These are phyloP conservation scores for Macrotus californicus DNA, from an alignment of 2,113 vertebrate species.

Conservation along the genomic window DNA sequence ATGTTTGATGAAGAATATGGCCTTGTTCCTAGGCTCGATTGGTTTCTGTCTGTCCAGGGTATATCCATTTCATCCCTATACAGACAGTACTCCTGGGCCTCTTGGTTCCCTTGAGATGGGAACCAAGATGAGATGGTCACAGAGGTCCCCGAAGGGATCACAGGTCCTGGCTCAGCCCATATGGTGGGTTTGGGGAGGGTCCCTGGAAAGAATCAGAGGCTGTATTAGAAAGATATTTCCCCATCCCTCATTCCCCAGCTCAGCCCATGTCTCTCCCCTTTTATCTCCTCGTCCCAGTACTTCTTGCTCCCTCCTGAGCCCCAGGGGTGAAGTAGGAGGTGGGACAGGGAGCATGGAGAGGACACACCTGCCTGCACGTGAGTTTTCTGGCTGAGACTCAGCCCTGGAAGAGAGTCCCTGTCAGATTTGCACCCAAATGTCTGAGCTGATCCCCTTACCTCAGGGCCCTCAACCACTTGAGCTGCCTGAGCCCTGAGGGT, in stretches of 20 bases:
- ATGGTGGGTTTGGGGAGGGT: not conserved
- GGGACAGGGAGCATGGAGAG: not conserved
- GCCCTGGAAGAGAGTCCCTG: not conserved
- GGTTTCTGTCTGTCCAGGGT: accelerated
- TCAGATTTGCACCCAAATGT: not conserved
- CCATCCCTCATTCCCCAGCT: not conserved
- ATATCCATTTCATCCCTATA: accelerated
- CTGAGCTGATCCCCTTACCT: too few relatives aligned
- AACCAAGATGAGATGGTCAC: too few relatives aligned
- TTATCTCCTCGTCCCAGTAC: accelerated
- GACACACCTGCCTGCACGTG: too few relatives aligned
- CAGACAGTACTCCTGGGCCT: accelerated
- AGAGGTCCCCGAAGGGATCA: accelerated
- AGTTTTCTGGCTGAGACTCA: not conserved
- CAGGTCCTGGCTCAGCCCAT: not conserved
- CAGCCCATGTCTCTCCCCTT: accelerated
- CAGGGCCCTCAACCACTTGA: too few relatives aligned
- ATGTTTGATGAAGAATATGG: accelerated
- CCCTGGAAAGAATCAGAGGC: not conserved
- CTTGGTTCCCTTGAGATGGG: not conserved
- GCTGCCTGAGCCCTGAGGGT: too few relatives aligned
- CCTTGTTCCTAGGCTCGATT: not conserved
- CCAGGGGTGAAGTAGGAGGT: not conserved
- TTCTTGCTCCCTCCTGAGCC: not conserved
- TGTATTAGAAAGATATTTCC: too few relatives aligned